Conservation (phyloP, 2,113 vertebrate species). For the Cavia aperea region DNA sequence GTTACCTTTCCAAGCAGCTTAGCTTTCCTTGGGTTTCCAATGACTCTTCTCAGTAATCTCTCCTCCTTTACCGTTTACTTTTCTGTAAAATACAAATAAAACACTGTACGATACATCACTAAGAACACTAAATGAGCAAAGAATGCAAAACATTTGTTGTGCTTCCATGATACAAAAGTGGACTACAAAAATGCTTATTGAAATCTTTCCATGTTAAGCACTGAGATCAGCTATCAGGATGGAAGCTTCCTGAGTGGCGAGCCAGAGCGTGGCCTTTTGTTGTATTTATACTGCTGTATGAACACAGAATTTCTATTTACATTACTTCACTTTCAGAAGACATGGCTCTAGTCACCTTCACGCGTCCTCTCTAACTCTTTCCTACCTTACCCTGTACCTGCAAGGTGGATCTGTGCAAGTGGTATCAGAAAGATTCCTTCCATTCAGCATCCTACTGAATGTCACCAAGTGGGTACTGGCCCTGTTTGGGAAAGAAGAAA, state of each 20-base stretch:
- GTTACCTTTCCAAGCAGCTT: not conserved
- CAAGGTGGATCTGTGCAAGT: not conserved
- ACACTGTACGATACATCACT: not conserved
- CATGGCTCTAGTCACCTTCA: not conserved
- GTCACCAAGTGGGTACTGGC: not conserved
- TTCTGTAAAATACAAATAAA: not conserved
- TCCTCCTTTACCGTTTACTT: not conserved
- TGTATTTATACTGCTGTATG: not conserved
- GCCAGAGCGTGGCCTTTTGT: not conserved
- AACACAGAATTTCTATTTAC: not conserved
- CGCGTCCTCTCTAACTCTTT: rapidly evolving
- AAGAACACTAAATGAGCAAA: not conserved
- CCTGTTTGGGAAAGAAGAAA: not conserved
- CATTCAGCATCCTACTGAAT: not conserved
- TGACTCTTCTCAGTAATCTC: not conserved
- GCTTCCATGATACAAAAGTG: not conserved
- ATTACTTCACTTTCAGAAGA: not conserved
- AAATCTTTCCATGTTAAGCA: not conserved
- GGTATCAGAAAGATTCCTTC: not conserved
- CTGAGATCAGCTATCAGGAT: not conserved
- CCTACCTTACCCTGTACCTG: rapidly evolving
- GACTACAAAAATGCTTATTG: not conserved
- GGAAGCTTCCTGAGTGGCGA: not conserved
- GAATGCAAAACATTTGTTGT: not conserved
- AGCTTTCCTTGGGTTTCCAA: not conserved